phyloP scores from a whole-genome alignment of 2,113 vertebrate genomes.

The Sorex fumeus region DNA sequence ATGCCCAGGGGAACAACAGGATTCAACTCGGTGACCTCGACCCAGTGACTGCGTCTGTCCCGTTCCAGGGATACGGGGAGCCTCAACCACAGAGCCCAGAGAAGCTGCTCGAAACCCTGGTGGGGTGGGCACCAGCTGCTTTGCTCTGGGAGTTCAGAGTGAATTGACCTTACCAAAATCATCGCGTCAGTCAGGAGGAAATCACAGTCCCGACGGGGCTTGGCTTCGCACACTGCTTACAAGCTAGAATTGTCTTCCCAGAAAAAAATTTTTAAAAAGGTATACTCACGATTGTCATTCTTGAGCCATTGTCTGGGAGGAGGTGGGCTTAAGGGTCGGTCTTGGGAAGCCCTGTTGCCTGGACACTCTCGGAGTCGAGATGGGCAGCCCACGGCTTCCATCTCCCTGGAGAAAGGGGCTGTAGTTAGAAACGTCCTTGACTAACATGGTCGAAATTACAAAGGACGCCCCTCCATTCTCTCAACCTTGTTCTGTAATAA shows the following conservation, averaged over 20 bases:
- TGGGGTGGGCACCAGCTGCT: no score
- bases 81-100: no score
- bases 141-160: not conserved
- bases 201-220: not conserved
- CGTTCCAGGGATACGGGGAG: no score
- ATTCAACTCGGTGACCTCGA: no score
- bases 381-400: constrained; percentile 24
- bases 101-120: no score
- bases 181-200: constrained; percentile 29
- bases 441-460: constrained; percentile 61
- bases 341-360: constrained; percentile 42
- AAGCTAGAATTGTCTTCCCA: constrained; percentile 22
- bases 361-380: not conserved
- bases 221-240: not conserved
- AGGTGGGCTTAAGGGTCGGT: constrained; percentile 42
- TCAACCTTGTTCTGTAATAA: constrained; percentile 73
- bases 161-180: not conserved
- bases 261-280: constrained; percentile 16
- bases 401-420: constrained; percentile 48
- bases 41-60: no score
- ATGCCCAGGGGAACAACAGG: no score
- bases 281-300: not conserved
- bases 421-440: constrained; percentile 63
- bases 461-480: constrained; percentile 47
- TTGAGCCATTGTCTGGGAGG: constrained; percentile 2